Conservation (phyloP, 2,113 vertebrate genomes). For the Myrmophylax atrothorax region DNA sequence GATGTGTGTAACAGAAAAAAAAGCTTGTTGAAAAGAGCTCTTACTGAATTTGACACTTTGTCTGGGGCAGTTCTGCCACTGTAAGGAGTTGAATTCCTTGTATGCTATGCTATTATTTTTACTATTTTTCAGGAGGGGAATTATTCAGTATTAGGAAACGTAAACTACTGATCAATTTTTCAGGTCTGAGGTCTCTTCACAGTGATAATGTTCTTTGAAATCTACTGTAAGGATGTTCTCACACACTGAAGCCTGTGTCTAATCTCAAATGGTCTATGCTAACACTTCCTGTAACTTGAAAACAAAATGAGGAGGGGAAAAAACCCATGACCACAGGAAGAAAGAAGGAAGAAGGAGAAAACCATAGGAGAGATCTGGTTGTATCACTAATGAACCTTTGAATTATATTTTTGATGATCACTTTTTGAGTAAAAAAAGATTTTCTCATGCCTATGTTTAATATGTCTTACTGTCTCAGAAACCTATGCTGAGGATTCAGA, state of each 20-base stretch:
- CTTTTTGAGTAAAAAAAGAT: not conserved
- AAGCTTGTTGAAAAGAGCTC: not conserved
- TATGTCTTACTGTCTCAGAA: not conserved
- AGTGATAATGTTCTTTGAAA: not conserved
- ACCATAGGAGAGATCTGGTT: not conserved
- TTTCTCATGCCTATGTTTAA: not conserved
- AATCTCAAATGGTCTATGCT: not conserved
- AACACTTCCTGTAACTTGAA: constrained; percentile 6
- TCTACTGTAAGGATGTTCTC: not conserved
- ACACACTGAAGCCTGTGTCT: not conserved
- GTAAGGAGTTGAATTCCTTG: not conserved
- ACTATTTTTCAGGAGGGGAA: not conserved
- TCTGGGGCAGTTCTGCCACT: not conserved
- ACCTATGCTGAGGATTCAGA: not conserved
- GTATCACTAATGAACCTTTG: not conserved
- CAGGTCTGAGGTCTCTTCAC: not conserved
- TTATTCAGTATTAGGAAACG: not conserved
- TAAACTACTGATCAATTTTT: not conserved
- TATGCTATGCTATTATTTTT: not conserved
- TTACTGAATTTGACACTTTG: not conserved
- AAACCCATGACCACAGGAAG: not conserved
- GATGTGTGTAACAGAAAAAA: not conserved
- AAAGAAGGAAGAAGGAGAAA: not conserved
- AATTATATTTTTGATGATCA: not conserved
- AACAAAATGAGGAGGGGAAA: not conserved